Base-by-base conservation (phyloP, 2,113 vertebrate genomes). In the Odontophorus gujanensis region DNA sequence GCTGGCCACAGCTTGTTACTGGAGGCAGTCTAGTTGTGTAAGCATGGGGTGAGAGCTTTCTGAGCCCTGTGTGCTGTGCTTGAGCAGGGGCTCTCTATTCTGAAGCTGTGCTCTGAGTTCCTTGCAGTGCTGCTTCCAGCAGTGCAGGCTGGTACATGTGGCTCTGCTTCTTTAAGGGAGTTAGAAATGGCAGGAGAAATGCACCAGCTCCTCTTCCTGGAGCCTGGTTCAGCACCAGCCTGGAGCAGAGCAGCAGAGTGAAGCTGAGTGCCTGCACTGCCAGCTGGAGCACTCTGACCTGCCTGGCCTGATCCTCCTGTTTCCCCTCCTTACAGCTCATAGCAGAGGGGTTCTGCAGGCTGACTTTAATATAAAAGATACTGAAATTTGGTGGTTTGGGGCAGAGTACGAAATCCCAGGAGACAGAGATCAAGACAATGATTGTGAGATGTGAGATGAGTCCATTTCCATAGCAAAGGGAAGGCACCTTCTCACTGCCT, bases 281-380 rank as follows among this genome's bases (percentile, higher is more conserved):
- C 89, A 75, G 6, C 3, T 79, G 67, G 79, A 93, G 85, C 87
- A 71, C 85, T 76, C 90, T 18, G 82, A 96, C 95, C 95, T 80
- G 93, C 87, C 95, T 22, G 55, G 47, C 93, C 79, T 95, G 93
- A 74, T 96, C 61, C 45, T 62, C 95, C 88, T 81, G 95, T 89
- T 94, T 28, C 76, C 76, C 72, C 11, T n/a, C 69, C 26, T 40
- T 48, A 6, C 62, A 59, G 78, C 78, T 40, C 67, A 28, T 67
- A 82, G 14, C 65, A 30, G 76, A 16, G 63, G 79, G 79, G 13
- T 76, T 95, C 36, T 85, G 26, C 58, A 80, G 90, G 63, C 78
- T 62, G 59, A 57, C n/a, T 68, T 94, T 53, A 65, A 85, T 67
- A 82, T 90, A 87, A 47, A 83, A 93, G 72, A 63, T 28, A 6